These are phyloP conservation scores for Yponomeuta malinellus DNA, from an alignment of 2,888 invertebrate species.

Conservation along the genomic window DNA sequence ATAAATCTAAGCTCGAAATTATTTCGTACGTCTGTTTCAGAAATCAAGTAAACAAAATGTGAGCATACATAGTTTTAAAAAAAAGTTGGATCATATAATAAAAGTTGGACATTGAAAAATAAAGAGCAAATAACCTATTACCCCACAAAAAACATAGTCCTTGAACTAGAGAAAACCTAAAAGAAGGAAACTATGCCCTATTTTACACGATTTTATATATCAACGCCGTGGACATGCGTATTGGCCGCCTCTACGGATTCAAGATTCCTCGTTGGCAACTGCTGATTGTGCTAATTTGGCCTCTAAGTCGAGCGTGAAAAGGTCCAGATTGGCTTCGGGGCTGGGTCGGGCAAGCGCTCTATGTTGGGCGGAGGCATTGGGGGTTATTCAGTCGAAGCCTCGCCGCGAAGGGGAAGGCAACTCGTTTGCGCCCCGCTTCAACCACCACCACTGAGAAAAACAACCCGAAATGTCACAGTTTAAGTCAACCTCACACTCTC, in stretches of 20 bases:
- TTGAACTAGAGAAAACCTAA: slow-evolving; percentile 71
- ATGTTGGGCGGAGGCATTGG: slow-evolving; percentile 73
- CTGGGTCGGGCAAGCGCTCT: slow-evolving; percentile 65
- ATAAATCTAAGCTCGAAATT: no score
- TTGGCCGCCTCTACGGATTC: slow-evolving; percentile 66
- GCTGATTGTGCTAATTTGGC: slow-evolving; percentile 32
- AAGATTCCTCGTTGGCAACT: slow-evolving; percentile 60
- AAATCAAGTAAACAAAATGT: not conserved
- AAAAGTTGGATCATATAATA: not conserved
- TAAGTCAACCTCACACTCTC: slow-evolving; percentile 42
- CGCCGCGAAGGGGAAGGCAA: slow-evolving; percentile 61
- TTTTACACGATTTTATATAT: slow-evolving; percentile 58
- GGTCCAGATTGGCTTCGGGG: slow-evolving; percentile 33
- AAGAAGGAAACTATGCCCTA: slow-evolving; percentile 69
- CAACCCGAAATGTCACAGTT: slow-evolving; percentile 58
- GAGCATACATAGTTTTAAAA: not conserved
- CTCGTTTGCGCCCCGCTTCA: slow-evolving; percentile 52
- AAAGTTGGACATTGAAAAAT: slow-evolving; percentile 19
- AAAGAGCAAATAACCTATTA: slow-evolving; percentile 3
- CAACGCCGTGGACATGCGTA: slow-evolving; percentile 71
- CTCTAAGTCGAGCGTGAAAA: slow-evolving; percentile 30
- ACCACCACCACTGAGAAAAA: slow-evolving; percentile 58
- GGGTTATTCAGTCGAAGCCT: slow-evolving; percentile 70
- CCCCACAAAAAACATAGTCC: slow-evolving; percentile 38
- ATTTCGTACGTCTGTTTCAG: not conserved